Evolutionary conservation across 2,797 vertebrate species (phyloP), one percentile per base, ranked within the genome.

Genomic region (Brachymystax lenok): DNA sequence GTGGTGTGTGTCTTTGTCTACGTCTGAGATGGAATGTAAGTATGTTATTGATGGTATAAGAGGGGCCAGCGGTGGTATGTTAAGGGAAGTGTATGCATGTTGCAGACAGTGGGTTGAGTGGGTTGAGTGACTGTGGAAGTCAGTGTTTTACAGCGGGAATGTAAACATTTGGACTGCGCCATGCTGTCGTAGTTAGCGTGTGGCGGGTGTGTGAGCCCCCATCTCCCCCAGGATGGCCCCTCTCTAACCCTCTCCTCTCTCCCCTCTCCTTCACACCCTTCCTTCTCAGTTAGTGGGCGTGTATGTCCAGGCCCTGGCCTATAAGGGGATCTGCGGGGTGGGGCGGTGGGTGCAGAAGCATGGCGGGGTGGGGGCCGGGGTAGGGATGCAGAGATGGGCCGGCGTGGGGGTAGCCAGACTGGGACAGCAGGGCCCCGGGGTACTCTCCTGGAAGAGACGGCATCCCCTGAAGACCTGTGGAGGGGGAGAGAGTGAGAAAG

Each of bases 241-340:
- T 6, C 68, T 12, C 33, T 4, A 8, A 8, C 17, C 14, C 30
- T 33, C 0, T 33, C 24, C 33, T 5, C 68, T 10, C 33, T 3
- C 17, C 3, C 2, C 28, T 2, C 51, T 12, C 51, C 24, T 3
- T 6, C 24, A 6, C 50, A 2, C 12, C 24, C 46, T 14, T 14
- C 14, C 50, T n/a, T 30, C 33, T 28, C 73, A 73, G 89, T 93
- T 93, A 93, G 88, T 95, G 94, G 80, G 94, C 93, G 0, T 95
- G 94, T 87, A 95, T 95, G 92, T 96, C 95, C 85, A 96, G 93
- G 90, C 92, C 92, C 90, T 95, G 95, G 77, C 93, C 88, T 73
- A 95, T 90, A 74, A 95, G 94, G 13, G 93, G 89, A 79, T 95
- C 95, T 19, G 94, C 84, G 0, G 94, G 92, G 88, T 95, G 94